These are phyloP conservation scores for Gymnoscopelus microlampas DNA, from an alignment of 2,797 vertebrate genomes.

Conservation along the genomic window DNA sequence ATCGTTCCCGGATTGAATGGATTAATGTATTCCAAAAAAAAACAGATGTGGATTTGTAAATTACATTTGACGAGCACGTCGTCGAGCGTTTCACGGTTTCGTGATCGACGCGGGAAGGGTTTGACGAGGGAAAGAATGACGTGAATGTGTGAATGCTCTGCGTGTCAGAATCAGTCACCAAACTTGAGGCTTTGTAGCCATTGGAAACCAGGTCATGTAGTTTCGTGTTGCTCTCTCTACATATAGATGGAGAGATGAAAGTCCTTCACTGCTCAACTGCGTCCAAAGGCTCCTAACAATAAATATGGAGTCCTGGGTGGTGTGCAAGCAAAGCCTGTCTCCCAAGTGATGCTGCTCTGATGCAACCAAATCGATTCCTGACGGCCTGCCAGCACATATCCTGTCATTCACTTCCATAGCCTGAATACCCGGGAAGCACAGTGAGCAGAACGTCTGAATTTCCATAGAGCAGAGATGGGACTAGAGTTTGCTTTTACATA, in stretches of 20 bases:
- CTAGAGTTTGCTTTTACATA: conserved; percentile 30
- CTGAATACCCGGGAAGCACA: conserved; percentile 49
- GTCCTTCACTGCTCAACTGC: conserved; percentile 20
- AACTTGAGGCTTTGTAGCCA: background rate
- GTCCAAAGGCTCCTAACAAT: conserved; percentile 28
- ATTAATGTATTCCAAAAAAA: background rate
- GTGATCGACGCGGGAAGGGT: background rate
- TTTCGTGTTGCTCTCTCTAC: too few species aligned
- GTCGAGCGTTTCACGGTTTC: conserved; percentile 13
- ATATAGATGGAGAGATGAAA: background rate
- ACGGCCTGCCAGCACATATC: conserved; percentile 59
- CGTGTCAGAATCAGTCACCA: background rate
- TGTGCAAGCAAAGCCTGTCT: conserved; percentile 53
- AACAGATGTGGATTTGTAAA: background rate
- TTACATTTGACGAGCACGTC: conserved; percentile 3
- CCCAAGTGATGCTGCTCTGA: conserved; percentile 59
- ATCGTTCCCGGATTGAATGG: too few species aligned
- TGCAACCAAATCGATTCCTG: conserved; percentile 71
- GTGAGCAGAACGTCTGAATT: conserved; percentile 51
- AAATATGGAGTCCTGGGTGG: conserved; percentile 30
- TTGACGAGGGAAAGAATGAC: conserved; percentile 39
- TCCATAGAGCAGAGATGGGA: conserved; percentile 35
- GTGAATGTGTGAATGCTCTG: conserved; percentile 34
- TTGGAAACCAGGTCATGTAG: too few species aligned
- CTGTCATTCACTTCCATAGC: conserved; percentile 54